Evolutionary conservation across 2,888 invertebrate genomes (phyloP), one percentile per base, ranked within the genome.

Genomic region (Tenthredo scrophulariae): DNA sequence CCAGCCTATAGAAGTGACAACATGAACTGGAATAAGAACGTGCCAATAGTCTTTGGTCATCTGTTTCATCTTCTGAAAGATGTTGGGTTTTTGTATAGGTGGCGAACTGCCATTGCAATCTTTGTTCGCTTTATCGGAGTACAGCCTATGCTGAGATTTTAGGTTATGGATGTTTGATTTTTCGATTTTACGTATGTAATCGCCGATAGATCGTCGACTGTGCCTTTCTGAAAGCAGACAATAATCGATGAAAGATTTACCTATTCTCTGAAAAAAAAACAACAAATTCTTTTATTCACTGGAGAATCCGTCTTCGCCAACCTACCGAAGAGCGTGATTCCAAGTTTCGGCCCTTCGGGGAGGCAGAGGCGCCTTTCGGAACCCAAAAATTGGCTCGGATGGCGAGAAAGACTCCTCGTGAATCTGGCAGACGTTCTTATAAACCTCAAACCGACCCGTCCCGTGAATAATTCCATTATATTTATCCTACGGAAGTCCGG

Each of bases 31-130:
- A 85, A 99, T 94, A 85, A 99, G 94, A 84, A 99, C 97, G 94
- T 99, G 98, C 98, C 99, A 99, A 94, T 99, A 99, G 92, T 98
- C 97, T 92, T 97, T 97, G 92, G 98, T 98, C 96, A 99, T 97
- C 91, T 96, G 94, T 93, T 98, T 98, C 93, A 99, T 98, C 91
- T 96, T 96, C 89, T 97, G 95, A 91, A 98, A 96, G 2, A 98
- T 92, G 0, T 96, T 95, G 88, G 94, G 91, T 92, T 97, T 95
- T 88, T 93, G 83, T 84, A 86, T 82, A 54, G 88, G 86, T 7
- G 85, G 10, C 26, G 77, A 26, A 62, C 46, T 22, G 29, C 10
- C 62, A 80, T 62, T 22, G 13, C 75, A 43, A 13, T 33, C 54
- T 26, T 77, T 77, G 18, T 40, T 80, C 6, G 58, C 2, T 40